Evolutionary conservation across 2,797 vertebrate species (phyloP), one percentile per base, ranked within the genome.

Genomic region (Propithecus perrieri): DNA sequence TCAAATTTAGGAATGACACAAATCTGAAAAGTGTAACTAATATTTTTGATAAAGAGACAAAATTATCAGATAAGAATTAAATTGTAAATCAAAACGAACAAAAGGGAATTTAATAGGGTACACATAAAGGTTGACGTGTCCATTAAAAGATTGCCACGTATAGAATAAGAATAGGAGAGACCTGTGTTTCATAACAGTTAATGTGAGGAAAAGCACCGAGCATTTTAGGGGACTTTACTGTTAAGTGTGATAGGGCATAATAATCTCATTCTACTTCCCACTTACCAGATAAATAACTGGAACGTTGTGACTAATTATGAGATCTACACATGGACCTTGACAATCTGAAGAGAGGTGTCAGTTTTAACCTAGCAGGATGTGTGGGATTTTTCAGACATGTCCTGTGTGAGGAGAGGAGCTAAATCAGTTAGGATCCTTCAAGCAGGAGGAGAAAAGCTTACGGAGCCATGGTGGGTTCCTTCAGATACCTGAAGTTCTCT

Each of bases 31-130:
- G 10, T 22, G 69, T 85, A 63, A 83, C 28, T 78, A 87, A 53
- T 75, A n/a, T 61, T 93, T 96, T 80, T 93, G 57, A 75, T 91
- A 74, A 88, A 90, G 28, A 24, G 87, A 69, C 71, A 86, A 87
- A 91, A 67, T 59, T 33, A 63, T 75, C 50, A 95, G 28, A 59
- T 85, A 14, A 80, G n/a, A 76, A 88, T 80, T 46, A 22, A 84
- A 61, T 33, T 50, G 8, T 83, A 90, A 53, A 96, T 93, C 24
- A 57, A 94, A 90, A 28, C 50, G 71, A 96, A 65, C 15, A 83
- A 67, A 57, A 80, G 17, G 5, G 91, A 93, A 87, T 43, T 10
- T 90, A 93, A 71, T 24, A 59, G 38, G 17, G 12, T 72, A 33
- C 6, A 46, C 76, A 24, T 46, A 76, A 91, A 91, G 3, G 7